Evolutionary conservation across 1,140 invertebrate species (phyloP).

Genomic region (Conus betulinus): DNA sequence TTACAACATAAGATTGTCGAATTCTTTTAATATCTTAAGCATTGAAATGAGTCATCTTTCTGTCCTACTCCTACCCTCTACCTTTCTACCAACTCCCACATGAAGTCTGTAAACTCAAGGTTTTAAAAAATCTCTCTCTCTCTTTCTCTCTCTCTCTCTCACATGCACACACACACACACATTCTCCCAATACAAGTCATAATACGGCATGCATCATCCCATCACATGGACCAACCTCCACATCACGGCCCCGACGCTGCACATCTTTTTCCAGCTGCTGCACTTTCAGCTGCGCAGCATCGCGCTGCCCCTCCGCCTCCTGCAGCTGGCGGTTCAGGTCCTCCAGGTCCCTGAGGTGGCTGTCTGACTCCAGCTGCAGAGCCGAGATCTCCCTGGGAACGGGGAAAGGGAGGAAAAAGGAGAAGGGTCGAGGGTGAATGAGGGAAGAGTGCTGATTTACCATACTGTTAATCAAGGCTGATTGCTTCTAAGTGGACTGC

Average conservation of each 20-base stretch:
- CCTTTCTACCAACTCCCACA: too few relatives aligned
- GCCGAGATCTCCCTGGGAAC: neutral
- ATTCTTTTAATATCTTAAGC: too few relatives aligned
- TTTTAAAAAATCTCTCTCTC: too few relatives aligned
- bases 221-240: constrained; percentile 49
- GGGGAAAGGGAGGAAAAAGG: neutral
- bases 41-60: too few relatives aligned
- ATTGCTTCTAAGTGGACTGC: too few relatives aligned
- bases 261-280: constrained; percentile 52
- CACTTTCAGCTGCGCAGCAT: constrained; percentile 44
- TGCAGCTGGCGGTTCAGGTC: constrained; percentile 8
- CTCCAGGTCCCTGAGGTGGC: neutral
- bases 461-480: too few relatives aligned
- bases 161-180: neutral
- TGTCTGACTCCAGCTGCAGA: constrained; percentile 19
- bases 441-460: too few relatives aligned
- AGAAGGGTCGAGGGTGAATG: neutral
- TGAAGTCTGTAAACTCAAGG: too few relatives aligned
- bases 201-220: neutral
- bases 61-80: too few relatives aligned
- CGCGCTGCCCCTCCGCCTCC: constrained; percentile 28
- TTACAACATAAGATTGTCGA: too few relatives aligned
- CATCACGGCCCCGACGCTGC: constrained; percentile 51
- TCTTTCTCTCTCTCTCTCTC: neutral
- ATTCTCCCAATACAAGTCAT: neutral